Base-by-base conservation (phyloP, 2,888 invertebrate species). In the Dexiosoma caninum region DNA sequence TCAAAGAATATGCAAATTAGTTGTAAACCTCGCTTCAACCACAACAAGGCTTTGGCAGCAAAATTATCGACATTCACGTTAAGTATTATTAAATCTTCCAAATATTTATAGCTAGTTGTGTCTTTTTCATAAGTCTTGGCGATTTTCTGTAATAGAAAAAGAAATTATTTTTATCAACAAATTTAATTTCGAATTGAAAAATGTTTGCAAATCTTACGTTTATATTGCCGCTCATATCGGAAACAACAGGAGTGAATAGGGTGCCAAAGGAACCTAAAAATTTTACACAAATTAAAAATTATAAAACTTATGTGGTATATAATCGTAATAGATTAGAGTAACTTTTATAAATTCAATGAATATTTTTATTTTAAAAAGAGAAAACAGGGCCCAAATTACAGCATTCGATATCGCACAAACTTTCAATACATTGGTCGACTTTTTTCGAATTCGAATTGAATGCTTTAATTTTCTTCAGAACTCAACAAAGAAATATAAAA, bases 181-280 rank as follows among this genome's bases (percentile, higher is more conserved):
- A 44, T 35, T 21, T 16, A 37, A 32, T 6, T 14, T 51, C 16
- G 6, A 14, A 7, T 32, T 19, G 14, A 37, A 5, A 14, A 69
- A n/a, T 12, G 1, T 32, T 0, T 16, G 21, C 4, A 10, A 19
- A 53, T 76, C 85, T 92, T 91, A 95, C 95, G 88, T 93, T 92
- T 83, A 95, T 93, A 89, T 95, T 95, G 85, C 94, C 94, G 90
- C 93, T 92, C 93, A 96, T 94, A 86, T 96, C 95, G 89, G 92
- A 92, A 85, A 93, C 94, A 44, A 95, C 93, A 27, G 95, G 94
- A 53, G 93, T 91, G 89, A 95, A 95, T 14, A 93, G 90, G 89
- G 93, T 94, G 62, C 95, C 95, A 87, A 95, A 93, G 84, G 92
- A 92, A 85, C 95, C 95, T 95, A 8, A 16, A 91, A 83, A 92